A percentile compares a stretch with the other conserved stretches of the same genome.
phyloP scores from a whole-genome alignment of 2,113 vertebrate genomes.

The Trogon surrucura region DNA sequence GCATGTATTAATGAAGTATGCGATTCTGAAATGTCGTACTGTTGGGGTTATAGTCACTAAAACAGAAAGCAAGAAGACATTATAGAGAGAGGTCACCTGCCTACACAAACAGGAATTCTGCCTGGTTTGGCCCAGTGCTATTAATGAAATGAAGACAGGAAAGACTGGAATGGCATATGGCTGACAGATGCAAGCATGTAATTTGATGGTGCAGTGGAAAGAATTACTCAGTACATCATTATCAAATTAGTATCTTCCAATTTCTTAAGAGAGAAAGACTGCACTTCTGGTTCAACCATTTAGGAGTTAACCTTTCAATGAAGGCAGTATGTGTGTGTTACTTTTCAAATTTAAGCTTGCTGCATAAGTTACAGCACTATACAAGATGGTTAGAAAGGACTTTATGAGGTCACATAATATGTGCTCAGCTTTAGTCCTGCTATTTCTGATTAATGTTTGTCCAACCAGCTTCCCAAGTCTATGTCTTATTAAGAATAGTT shows the following conservation, averaged over 20 bases:
- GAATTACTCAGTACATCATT: slow-evolving; percentile 48
- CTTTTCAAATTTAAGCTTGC: neutral
- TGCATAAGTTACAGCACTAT: neutral
- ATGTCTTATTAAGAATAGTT: neutral
- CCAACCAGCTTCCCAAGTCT: neutral
- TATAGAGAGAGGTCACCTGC: slow-evolving; percentile 47
- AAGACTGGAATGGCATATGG: slow-evolving; percentile 61
- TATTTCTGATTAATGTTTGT: neutral
- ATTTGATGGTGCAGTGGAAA: slow-evolving; percentile 59
- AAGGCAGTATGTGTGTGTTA: neutral
- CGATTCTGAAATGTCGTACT: slow-evolving; percentile 35
- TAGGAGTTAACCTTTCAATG: neutral
- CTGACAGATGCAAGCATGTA: slow-evolving; percentile 54
- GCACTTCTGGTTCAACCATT: neutral
- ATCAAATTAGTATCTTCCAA: slow-evolving; percentile 1
- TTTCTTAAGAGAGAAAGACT: slow-evolving; percentile 14
- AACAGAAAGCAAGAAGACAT: slow-evolving; percentile 43
- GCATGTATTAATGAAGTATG: neutral
- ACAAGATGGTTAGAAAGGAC: neutral
- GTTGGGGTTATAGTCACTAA: slow-evolving; percentile 13
- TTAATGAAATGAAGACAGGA: slow-evolving; percentile 60
- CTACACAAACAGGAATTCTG: slow-evolving; percentile 64
- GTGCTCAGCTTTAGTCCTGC: neutral
- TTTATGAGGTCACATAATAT: neutral
- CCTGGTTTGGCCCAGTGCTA: slow-evolving; percentile 14